Evolutionary conservation across 23 tunicate species (phyloP), one percentile per base, ranked within the genome.

Genomic region (Diplosoma virens): DNA sequence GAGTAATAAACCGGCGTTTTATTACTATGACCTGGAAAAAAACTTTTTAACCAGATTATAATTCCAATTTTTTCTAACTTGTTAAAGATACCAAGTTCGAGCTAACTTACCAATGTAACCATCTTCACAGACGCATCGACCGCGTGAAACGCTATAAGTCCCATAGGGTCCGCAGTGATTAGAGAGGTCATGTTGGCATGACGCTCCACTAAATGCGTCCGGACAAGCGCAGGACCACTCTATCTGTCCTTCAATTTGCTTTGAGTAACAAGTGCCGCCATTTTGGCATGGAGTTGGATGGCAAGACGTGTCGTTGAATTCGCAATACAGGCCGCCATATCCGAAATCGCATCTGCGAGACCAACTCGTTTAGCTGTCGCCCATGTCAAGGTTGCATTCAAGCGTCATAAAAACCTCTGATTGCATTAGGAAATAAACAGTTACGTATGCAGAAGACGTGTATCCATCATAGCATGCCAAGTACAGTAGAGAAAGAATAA

Each of bases 221-320:
- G 84, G 81, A 55, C 97, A 90, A 1, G 29, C 21, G 58, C 97
- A 90, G 9, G 24, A 17, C 36, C 58, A 34, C 47, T 11, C 47
- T 1, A 47, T 7, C 36, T 22, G 9, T 29, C 37, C 36, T 4
- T 34, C 32, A 25, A 31, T 26, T 32, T 11, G 22, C 18, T 52
- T 20, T 3, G 78, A 27, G 35, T 25, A 3, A 56, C 86, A 81
- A 26, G 78, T 81, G 25, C 86, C 86, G 1, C 71, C 71, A 36
- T 81, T 71, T 50, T 33, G 36, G 25, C 86, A 81, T 7, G 35
- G 66, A 4, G 35, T 18, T 7, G 69, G 66, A 29, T 71, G 34
- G 53, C 86, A 81, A 20, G 48, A 20, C 6, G n/a, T 50, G 66
- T 48, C 78, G 18, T 35, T 24, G 14, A 45, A 20, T 11, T 60